Percentiles rank a stretch among this genome's conserved stretches.
These are phyloP conservation scores for Apolygus lucorum DNA, from an alignment of 1,140 invertebrate genomes.

Conservation along the genomic window DNA sequence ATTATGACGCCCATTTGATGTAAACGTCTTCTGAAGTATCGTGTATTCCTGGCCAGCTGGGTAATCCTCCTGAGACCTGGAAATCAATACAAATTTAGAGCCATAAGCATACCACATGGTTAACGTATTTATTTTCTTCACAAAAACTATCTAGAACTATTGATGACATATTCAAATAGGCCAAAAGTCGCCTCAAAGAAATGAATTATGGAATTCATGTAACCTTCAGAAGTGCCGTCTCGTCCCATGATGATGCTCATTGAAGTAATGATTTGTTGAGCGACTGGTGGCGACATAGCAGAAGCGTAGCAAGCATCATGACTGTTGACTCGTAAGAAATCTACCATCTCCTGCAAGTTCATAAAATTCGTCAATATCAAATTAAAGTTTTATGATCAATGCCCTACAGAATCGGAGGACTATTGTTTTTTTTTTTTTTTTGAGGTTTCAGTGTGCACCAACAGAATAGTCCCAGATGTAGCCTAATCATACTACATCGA, in stretches of 20 bases:
- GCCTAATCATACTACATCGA: too few species aligned
- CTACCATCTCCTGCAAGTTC: constrained; percentile 59
- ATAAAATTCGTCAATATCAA: constrained; percentile 1
- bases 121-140: too few species aligned
- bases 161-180: too few species aligned
- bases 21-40: constrained; percentile 78
- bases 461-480: not conserved
- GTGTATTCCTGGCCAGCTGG: constrained; percentile 71
- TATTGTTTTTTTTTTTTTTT: constrained; percentile 2
- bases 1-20: constrained; percentile 88
- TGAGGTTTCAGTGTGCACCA: not conserved
- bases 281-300: constrained; percentile 82
- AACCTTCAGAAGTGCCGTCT: constrained; percentile 66
- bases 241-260: constrained; percentile 83
- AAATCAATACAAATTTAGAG: too few species aligned
- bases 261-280: constrained; percentile 80
- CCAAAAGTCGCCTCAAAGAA: too few species aligned
- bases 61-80: constrained; percentile 58
- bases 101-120: too few species aligned
- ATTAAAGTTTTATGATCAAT: too few species aligned
- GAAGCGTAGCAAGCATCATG: constrained; percentile 81
- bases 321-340: constrained; percentile 68
- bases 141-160: too few species aligned
- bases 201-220: too few species aligned
- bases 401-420: not conserved